Evolutionary conservation across 2,797 vertebrate genomes (phyloP).

Genomic region (Platalea minor): DNA sequence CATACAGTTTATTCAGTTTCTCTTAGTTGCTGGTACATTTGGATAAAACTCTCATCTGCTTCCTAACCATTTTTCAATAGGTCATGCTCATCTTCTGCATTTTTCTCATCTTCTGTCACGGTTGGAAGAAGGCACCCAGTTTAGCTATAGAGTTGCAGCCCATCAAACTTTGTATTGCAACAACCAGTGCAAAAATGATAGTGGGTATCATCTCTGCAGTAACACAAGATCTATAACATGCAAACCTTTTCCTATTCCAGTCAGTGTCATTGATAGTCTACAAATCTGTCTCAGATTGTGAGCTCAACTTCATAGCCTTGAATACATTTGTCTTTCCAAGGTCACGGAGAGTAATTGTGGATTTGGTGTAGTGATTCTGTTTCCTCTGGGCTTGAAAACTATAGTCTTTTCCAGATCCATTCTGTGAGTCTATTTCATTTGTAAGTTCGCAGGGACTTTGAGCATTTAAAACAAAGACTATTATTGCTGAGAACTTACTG

Average conservation of each 20-base stretch:
- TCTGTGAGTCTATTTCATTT: neutral
- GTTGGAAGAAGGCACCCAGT: neutral
- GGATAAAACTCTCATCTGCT: neutral
- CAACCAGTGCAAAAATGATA: neutral
- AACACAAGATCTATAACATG: neutral
- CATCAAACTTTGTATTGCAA: neutral
- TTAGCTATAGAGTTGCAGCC: neutral
- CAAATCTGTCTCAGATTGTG: neutral
- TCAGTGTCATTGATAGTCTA: neutral
- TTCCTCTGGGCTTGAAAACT: neutral
- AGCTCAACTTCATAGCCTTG: neutral
- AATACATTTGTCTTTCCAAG: neutral
- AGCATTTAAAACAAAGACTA: neutral
- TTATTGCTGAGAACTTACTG: neutral
- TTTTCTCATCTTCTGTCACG: neutral
- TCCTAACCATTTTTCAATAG: neutral
- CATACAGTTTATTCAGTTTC: neutral
- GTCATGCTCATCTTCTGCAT: neutral
- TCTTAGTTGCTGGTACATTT: neutral
- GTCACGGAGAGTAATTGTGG: neutral
- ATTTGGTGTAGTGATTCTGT: neutral
- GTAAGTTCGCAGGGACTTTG: neutral
- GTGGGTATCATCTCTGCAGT: neutral
- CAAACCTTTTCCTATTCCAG: neutral
- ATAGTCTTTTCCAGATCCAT: neutral